These are phyloP conservation scores for Lethenteron reissneri DNA, from an alignment of 2,113 vertebrate species.

Conservation along the genomic window DNA sequence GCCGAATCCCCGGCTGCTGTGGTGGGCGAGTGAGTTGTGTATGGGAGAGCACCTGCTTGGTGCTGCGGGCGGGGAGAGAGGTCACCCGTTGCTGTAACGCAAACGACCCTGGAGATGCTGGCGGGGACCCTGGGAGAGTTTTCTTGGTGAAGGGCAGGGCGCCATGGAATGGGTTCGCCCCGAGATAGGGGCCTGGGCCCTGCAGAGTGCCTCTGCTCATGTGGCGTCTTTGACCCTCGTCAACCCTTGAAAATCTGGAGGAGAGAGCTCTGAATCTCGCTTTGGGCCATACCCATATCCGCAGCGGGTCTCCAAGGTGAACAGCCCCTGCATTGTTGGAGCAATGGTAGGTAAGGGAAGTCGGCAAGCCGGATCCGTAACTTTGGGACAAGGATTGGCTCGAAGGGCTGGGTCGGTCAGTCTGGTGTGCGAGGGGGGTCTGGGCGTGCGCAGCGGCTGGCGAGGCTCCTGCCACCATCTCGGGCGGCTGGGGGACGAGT, in stretches of 20 bases:
- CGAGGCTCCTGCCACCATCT: not conserved
- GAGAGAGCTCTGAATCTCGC: not conserved
- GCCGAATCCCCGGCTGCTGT: too few species aligned
- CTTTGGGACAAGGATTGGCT: slow-evolving; percentile 6
- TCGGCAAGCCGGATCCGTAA: not conserved
- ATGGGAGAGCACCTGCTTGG: too few species aligned
- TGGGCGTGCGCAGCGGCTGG: not conserved
- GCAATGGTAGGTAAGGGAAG: not conserved
- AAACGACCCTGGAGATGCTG: not conserved
- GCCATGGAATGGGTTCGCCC: not conserved
- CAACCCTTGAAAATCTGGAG: not conserved
- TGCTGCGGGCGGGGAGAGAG: not conserved
- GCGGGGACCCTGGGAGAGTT: not conserved
- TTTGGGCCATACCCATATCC: slow-evolving; percentile 5
- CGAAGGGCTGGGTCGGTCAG: not conserved
- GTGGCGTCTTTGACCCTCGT: not conserved
- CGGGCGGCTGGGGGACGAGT: not conserved
- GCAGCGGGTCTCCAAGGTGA: not conserved
- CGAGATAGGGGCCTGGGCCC: not conserved
- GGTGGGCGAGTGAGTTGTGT: too few species aligned
- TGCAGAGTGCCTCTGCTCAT: not conserved
- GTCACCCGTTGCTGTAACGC: slow-evolving; percentile 4
- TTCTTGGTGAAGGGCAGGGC: slow-evolving; percentile 1
- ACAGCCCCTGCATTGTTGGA: not conserved
- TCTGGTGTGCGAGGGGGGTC: not conserved